Conservation (phyloP, 1,140 invertebrate genomes). For the Microplitis demolitor region DNA sequence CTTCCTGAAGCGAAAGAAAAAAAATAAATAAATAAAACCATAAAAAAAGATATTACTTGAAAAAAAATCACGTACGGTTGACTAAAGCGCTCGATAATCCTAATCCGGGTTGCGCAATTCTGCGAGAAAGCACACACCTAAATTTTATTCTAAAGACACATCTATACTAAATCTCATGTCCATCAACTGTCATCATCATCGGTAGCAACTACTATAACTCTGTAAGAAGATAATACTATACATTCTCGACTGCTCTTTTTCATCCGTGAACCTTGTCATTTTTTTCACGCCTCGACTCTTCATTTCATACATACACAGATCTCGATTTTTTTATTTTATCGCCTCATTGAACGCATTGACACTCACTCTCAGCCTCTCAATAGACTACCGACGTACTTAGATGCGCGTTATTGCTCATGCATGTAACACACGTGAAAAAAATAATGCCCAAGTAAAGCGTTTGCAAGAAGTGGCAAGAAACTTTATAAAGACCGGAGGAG, state of each 20-base stretch:
- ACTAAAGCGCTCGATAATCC: slow-evolving; percentile 12
- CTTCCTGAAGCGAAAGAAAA: background rate
- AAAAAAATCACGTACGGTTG: slow-evolving; percentile 15
- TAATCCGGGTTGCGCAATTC: background rate
- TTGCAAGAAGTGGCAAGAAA: slow-evolving; percentile 22
- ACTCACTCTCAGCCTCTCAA: background rate
- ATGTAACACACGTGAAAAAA: slow-evolving; percentile 8
- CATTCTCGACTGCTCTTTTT: slow-evolving; percentile 19
- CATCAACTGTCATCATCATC: slow-evolving; percentile 1
- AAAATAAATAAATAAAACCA: too few relatives aligned
- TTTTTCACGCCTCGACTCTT: slow-evolving; percentile 3
- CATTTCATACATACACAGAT: background rate
- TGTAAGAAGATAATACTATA: background rate
- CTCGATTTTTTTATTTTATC: background rate
- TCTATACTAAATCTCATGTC: background rate
- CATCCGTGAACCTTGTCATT: background rate
- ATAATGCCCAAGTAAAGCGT: background rate
- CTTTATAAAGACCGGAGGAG: slow-evolving; percentile 23
- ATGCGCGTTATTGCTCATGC: background rate
- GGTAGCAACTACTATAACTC: background rate
- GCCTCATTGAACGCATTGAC: background rate
- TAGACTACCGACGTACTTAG: background rate
- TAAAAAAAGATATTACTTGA: background rate
- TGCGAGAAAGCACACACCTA: slow-evolving; percentile 13
- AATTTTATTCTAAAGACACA: background rate